A percentile compares a stretch with the other conserved stretches of the same genome.
phyloP scores from a whole-genome alignment of 2,888 invertebrate genomes.

The Abrostola triplasia region DNA sequence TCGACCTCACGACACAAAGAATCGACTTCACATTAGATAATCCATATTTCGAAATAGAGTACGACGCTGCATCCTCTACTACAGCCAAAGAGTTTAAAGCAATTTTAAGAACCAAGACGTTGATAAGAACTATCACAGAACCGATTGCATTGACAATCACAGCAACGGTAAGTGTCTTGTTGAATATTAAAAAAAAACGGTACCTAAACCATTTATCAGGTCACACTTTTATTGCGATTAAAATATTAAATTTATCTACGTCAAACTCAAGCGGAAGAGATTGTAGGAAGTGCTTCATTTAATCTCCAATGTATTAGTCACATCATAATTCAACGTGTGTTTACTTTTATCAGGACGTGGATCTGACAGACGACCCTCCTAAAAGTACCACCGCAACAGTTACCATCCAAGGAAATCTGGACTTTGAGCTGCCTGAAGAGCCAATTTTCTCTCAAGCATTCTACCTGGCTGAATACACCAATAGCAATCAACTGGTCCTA shows the following conservation, averaged over 20 bases:
- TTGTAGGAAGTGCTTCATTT: too few species aligned
- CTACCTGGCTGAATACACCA: constrained; percentile 79
- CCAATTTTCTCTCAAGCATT: constrained; percentile 80
- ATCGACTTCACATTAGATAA: constrained; percentile 77
- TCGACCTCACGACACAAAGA: constrained; percentile 84
- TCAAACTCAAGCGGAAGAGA: too few species aligned
- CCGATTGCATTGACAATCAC: constrained; percentile 70
- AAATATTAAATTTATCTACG: too few species aligned
- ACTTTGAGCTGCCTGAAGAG: constrained; percentile 79
- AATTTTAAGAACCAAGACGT: constrained; percentile 68
- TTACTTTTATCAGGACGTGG: constrained; percentile 72
- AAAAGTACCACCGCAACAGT: constrained; percentile 67
- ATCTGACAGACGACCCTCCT: constrained; percentile 69
- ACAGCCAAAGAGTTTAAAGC: constrained; percentile 76
- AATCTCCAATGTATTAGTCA: background rate
- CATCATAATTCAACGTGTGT: background rate
- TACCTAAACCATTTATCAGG: too few species aligned
- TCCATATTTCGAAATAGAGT: constrained; percentile 74
- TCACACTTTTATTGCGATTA: too few species aligned
- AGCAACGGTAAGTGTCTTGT: constrained; percentile 75
- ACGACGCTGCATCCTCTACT: constrained; percentile 60
- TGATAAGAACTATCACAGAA: constrained; percentile 75
- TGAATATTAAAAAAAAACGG: background rate
- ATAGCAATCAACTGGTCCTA: constrained; percentile 62
- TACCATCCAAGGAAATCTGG: constrained; percentile 71